Percentiles rank a stretch among this genome's conserved stretches.
Conservation (phyloP, 2,888 invertebrate genomes). For the Pecten maximus region DNA sequence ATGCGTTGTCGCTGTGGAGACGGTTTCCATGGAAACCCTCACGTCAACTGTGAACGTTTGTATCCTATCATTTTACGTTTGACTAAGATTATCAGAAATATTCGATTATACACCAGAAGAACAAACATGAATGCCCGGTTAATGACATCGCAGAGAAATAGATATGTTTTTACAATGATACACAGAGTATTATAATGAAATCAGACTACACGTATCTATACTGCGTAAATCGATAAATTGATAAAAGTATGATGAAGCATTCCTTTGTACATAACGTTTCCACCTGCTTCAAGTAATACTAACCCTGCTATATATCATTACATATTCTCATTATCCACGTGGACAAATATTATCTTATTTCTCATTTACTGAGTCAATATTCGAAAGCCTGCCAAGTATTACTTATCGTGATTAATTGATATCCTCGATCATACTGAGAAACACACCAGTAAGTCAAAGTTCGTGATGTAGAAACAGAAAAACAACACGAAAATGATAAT, state of each 20-base stretch:
- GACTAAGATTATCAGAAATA: not conserved
- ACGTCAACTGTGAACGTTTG: constrained; percentile 49
- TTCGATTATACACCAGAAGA: not conserved
- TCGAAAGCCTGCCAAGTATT: no score
- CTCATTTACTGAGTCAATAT: no score
- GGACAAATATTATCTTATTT: no score
- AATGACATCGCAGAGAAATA: not conserved
- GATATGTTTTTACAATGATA: not conserved
- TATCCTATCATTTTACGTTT: not conserved
- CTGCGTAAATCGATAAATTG: not conserved
- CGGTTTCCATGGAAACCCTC: constrained; percentile 40
- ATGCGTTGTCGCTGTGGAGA: constrained; percentile 36
- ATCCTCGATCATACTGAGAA: not conserved
- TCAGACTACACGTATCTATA: no score
- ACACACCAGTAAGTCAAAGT: no score
- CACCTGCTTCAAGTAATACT: no score
- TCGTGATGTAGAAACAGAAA: not conserved
- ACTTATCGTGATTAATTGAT: no score
- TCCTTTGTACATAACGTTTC: no score
- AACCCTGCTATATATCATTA: no score
- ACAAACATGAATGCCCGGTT: not conserved
- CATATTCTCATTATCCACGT: no score
- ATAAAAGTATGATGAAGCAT: no score
- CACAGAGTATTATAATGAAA: not conserved
- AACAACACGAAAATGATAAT: not conserved